phyloP scores from a whole-genome alignment of 2,113 vertebrate genomes.

The Junco hyemalis region DNA sequence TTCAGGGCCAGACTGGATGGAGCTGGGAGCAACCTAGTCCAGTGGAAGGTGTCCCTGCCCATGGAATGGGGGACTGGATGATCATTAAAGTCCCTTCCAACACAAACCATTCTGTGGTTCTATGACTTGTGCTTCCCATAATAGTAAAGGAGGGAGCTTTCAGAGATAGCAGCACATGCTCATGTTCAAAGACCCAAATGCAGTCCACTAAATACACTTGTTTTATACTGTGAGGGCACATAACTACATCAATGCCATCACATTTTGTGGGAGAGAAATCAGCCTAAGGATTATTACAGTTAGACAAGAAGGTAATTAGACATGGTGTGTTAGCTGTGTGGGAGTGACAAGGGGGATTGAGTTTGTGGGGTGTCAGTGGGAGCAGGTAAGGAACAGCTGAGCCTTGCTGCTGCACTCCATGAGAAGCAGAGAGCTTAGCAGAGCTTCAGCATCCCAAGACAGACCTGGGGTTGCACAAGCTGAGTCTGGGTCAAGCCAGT shows the following conservation, averaged over 20 bases:
- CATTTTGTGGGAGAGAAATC: not conserved
- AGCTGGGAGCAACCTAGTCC: not conserved
- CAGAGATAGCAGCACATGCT: not conserved
- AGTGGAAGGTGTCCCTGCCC: not conserved
- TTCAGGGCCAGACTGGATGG: not conserved
- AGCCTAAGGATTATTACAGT: not conserved
- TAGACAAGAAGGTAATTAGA: not conserved
- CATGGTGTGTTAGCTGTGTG: not conserved
- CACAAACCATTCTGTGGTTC: not conserved
- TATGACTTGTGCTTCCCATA: not conserved
- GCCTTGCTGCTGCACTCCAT: not conserved
- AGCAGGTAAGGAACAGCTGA: not conserved
- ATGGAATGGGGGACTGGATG: not conserved
- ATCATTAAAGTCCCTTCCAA: not conserved
- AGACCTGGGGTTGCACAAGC: not conserved
- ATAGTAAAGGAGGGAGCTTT: not conserved
- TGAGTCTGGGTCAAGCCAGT: not conserved
- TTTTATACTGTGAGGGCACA: not conserved
- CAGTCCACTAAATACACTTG: not conserved
- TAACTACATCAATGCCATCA: not conserved
- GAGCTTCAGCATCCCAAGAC: not conserved
- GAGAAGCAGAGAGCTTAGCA: not conserved
- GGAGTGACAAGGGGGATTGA: not conserved
- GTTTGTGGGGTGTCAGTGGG: not conserved
- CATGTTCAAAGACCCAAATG: not conserved